Base-by-base conservation (phyloP, 2,797 vertebrate species). In the Diplodus sargus region DNA sequence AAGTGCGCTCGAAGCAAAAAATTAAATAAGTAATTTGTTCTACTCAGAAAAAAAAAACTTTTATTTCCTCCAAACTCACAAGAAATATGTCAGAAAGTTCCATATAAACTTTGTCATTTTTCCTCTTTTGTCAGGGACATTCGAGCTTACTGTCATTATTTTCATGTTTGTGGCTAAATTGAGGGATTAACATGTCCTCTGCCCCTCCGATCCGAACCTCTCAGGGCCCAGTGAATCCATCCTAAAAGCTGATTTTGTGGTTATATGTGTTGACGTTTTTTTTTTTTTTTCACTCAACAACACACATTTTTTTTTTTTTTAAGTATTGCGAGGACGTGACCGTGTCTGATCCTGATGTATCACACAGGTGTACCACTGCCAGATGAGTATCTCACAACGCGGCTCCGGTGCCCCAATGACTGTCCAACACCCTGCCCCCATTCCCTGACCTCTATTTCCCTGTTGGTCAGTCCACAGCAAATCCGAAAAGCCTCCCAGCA, bases 401-500 rank as follows among this genome's bases (percentile, higher is more conserved):
- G 85, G 81, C 78, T 67, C 62, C 76, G 77, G 70, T 89, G 88
- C 80, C 90, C 90, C 78, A 79, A 12, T 85, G 84, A 87, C 83
- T 72, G 80, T 62, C 86, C 86, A 58, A 47, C 85, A 84, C 87
- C 88, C 89, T 68, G 62, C 90, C 90, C 89, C 90, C 91, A 81
- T 78, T 54, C 83, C 85, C 89, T 94, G 94, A 95, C 94, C 95
- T 94, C 90, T 68, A 93, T 92, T 90, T 85, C 92, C 92, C 81
- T 80, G 92, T 92, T 89, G 90, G 94, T 90, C 95, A 94, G 84
- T 89, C 94, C 90, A 62, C 89, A 79, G 90, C 91, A 95, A 97
- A 96, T 96, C 96, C 96, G 94, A 95, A 96, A 97, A 97, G 96
- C 97, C 96, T 96, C 95, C 95, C 95, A 54, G 95, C 82, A 62